Evolutionary conservation across 2,888 invertebrate species (phyloP).

Genomic region (Drosophila silvestris): DNA sequence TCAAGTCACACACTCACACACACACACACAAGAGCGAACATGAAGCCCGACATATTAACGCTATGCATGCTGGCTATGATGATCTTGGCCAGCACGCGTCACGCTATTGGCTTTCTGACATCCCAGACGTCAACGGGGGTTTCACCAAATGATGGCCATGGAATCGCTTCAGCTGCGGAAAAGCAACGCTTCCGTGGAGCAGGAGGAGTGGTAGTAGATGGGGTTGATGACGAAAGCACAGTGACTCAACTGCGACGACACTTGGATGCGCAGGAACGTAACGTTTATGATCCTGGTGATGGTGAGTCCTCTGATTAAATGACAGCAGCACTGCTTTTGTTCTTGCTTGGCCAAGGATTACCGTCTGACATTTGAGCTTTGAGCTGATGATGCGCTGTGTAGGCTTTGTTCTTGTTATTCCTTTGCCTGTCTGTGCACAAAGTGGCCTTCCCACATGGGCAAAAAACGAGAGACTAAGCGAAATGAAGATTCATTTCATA

Average conservation of each 20-base stretch:
- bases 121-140: conserved; percentile 43
- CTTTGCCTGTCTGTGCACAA: not conserved
- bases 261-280: conserved; percentile 70
- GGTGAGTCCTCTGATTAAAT: conserved; percentile 81
- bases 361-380: conserved; percentile 43
- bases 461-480: not conserved
- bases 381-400: conserved; percentile 8
- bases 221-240: conserved; percentile 29
- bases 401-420: conserved; percentile 27
- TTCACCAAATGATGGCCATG: conserved; percentile 18
- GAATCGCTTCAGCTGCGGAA: conserved; percentile 27
- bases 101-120: conserved; percentile 66
- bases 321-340: conserved; percentile 38
- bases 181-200: conserved; percentile 17
- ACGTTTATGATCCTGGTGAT: conserved; percentile 85
- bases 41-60: conserved; percentile 70
- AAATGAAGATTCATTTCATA: conserved; percentile 20
- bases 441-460: conserved; percentile 12
- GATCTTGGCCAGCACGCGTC: conserved; percentile 65
- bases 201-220: conserved; percentile 18
- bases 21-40: conserved; percentile 30
- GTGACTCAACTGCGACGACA: conserved; percentile 50
- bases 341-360: conserved; percentile 42
- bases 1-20: conserved; percentile 34
- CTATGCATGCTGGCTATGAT: conserved; percentile 69